Percentiles rank a stretch among this genome's conserved stretches.
Evolutionary conservation across 2,113 vertebrate genomes (phyloP).

Genomic region (Monopterus albus): DNA sequence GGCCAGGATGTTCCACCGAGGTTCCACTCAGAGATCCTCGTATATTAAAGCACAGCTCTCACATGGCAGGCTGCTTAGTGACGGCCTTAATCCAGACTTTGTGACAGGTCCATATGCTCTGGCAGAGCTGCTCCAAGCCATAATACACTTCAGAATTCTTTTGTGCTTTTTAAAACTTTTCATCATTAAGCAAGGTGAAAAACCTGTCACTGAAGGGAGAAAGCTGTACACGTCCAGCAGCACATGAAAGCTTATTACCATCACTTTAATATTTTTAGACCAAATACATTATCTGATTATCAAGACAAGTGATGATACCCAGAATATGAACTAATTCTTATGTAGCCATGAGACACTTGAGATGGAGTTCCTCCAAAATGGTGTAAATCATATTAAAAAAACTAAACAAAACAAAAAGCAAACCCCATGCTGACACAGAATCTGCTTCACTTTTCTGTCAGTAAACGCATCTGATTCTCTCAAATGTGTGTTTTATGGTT

Average conservation of each 20-base stretch:
- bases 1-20: conserved; percentile 30
- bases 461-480: not conserved
- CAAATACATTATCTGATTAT: no score
- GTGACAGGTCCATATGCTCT: conserved; percentile 35
- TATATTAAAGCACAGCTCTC: conserved; percentile 5
- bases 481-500: not conserved
- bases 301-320: no score
- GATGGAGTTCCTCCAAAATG: no score
- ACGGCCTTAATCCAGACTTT: conserved; percentile 13
- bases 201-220: not conserved
- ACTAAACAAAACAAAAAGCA: no score
- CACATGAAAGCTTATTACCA: no score
- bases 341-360: no score
- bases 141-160: not conserved
- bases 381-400: no score
- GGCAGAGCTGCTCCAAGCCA: not conserved
- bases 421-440: no score
- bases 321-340: no score
- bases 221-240: not conserved
- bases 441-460: not conserved
- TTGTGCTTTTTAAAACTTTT: not conserved
- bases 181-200: conserved; percentile 22
- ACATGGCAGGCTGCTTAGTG: not conserved
- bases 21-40: conserved; percentile 7
- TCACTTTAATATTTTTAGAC: no score